Percentiles rank a stretch among this genome's conserved stretches.
phyloP scores from a whole-genome alignment of 2,113 vertebrate genomes.

The Malurus elegans region DNA sequence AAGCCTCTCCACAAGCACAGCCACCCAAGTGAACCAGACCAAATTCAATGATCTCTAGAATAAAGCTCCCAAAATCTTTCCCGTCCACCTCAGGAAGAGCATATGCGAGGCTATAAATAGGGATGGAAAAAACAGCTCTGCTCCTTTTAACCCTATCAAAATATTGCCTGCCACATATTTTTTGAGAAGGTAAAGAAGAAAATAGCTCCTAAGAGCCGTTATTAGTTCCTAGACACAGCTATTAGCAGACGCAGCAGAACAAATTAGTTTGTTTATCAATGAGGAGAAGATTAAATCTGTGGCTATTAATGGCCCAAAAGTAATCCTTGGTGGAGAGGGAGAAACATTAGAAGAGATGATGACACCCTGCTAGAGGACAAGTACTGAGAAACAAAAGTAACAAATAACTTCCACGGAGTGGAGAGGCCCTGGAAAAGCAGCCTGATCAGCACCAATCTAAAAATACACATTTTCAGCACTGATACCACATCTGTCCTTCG shows the following conservation, averaged over 20 bases:
- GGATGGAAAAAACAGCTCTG: background rate
- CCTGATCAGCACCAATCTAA: conserved; percentile 28
- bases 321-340: conserved; percentile 20
- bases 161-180: background rate
- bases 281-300: conserved; percentile 36
- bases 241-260: conserved; percentile 39
- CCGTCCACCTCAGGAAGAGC: background rate
- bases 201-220: conserved; percentile 47
- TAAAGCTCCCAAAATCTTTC: background rate
- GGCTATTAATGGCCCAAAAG: conserved; percentile 57
- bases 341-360: conserved; percentile 47
- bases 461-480: background rate
- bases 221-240: conserved; percentile 52
- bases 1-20: background rate
- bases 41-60: background rate
- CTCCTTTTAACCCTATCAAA: background rate
- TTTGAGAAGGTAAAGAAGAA: conserved; percentile 36
- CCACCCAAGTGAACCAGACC: background rate
- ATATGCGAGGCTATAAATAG: conserved; percentile 11
- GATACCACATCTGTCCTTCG: background rate
- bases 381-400: conserved; percentile 21
- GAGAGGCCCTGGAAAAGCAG: background rate
- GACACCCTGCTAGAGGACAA: conserved; percentile 7
- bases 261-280: conserved; percentile 62
- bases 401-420: conserved; percentile 3